Percentiles rank a stretch among this genome's conserved stretches.
These are phyloP conservation scores for Eospalax fontanierii DNA, from an alignment of 2,797 vertebrate genomes.

Conservation along the genomic window DNA sequence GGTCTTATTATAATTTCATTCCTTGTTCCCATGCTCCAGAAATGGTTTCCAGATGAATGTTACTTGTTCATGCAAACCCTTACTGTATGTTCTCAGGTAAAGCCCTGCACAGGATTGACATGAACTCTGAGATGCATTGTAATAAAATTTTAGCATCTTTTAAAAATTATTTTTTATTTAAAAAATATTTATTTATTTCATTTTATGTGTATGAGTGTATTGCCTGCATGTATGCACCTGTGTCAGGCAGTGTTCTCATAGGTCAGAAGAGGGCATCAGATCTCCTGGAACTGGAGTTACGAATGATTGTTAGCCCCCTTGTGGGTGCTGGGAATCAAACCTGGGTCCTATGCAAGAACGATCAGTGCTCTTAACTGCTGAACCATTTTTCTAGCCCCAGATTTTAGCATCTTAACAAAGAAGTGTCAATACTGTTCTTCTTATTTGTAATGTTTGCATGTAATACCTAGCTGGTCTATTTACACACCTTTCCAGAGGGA, in stretches of 20 bases:
- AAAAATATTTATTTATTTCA: too few relatives aligned
- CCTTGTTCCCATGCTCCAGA: conserved; percentile 57
- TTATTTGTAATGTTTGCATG: conserved; percentile 72
- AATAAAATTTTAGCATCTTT: conserved; percentile 69
- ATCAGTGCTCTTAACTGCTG: too few relatives aligned
- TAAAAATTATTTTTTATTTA: too few relatives aligned
- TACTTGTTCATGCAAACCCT: conserved; percentile 69
- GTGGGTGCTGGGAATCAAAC: too few relatives aligned
- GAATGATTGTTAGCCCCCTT: too few relatives aligned
- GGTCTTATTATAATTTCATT: conserved; percentile 61
- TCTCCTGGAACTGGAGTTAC: too few relatives aligned
- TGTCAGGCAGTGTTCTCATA: too few relatives aligned
- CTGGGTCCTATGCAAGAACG: too few relatives aligned
- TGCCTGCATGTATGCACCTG: too few relatives aligned
- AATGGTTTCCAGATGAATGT: conserved; percentile 74
- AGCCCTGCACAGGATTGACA: conserved; percentile 61
- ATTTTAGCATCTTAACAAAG: conserved; percentile 35
- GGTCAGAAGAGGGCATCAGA: too few relatives aligned
- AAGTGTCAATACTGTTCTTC: conserved; percentile 48
- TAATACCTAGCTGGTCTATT: conserved; percentile 45
- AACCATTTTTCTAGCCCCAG: too few relatives aligned
- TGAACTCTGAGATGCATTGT: conserved; percentile 54
- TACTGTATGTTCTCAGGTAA: conserved; percentile 64
- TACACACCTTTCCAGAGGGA: conserved; percentile 59
- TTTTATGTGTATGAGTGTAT: too few relatives aligned